Base-by-base conservation (phyloP, 1,140 invertebrate species). In the Zaprionus camerounensis region DNA sequence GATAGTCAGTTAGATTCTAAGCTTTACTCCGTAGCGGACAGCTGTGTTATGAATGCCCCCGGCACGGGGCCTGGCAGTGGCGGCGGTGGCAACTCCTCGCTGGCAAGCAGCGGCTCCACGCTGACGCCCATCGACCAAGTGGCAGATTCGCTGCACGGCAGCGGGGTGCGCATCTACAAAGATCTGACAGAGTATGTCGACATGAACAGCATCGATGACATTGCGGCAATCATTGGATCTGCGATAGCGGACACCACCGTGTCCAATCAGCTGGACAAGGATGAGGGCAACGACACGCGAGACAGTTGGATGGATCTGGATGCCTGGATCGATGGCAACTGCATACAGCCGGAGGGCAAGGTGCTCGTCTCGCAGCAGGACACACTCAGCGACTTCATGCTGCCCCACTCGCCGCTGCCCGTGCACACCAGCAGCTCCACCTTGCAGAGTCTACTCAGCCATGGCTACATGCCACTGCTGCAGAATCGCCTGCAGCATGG, bases 171-270 rank as follows among this genome's bases (percentile, higher is more conserved):
- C 64, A 93, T 93, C 71, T 92, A 91, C 76, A 93, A 93, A 61
- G 92, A 93, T 65, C 71, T 93, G 28, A 86, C 91, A 65, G 82
- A 94, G 91, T 93, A 93, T 82, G 86, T 94, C 86, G 97, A 97
- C 80, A 97, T 97, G 81, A 95, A 94, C 59, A 95, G 95, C 2
- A 95, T 95, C 59, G 97, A 97, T 71, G 97, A 97, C 80, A 97
- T 98, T 71, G 97, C 97, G 0, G 96, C 97, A 17, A 96, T 98
- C 22, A 97, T 98, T 62, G 96, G 97, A 0, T 97, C 96, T 1
- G 97, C 97, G n/a, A 98, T 98, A 76, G 97, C 97, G 0, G 97
- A 97, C 81, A 97, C 96, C 1, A 97, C 97, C 1, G 96, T 96
- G 4, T 95, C 95, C 12, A 95, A 96, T 91, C 94, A 95, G 46